Base-by-base conservation (phyloP, 2,888 invertebrate genomes). In the Melieria omissa region DNA sequence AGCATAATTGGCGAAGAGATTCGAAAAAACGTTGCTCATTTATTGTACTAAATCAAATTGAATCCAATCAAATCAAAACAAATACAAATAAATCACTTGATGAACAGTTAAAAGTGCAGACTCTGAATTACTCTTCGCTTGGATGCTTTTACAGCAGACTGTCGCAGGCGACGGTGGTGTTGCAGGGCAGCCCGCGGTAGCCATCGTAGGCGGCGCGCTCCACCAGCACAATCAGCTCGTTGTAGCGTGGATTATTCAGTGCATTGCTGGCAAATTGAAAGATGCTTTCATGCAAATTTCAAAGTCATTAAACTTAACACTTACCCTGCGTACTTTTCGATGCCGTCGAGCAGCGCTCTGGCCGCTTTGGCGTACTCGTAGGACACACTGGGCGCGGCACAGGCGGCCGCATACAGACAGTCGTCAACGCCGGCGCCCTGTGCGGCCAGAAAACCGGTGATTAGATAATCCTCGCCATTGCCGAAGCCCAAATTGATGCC, bases 331-430 rank as follows among this genome's bases (percentile, higher is more conserved):
- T 93, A 88, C 73, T 93, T 87, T 80, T 92, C 92, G 16, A 92
- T 90, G 62, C 92, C 91, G 81, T 93, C 92, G 70, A 95, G 81
- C 10, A 95, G 84, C 75, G 94, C 90, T 77, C 93, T 93, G n/a
- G 92, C 93, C 0, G 94, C 95, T 3, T 92, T 91, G 3, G 92
- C 89, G 84, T 95, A 95, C 75, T 93, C 89, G 70, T 90, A 90
- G 8, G 95, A 93, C 72, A 83, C 75, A 60, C 89, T 87, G 0
- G 95, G 95, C 76, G 91, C 90, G 81, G 91, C 91, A 80, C 95
- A 96, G 8, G 94, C 92, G 3, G 94, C 90, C 65, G 91, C 89
- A 83, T 93, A 92, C 46, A 95, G 88, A 81, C 95, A 95, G 57
- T 91, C 90, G 83, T 91, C 92, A 79, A 92, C 89, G 52, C 90